phyloP scores from a whole-genome alignment of 2,797 vertebrate species.

The Megaceryle alcyon region DNA sequence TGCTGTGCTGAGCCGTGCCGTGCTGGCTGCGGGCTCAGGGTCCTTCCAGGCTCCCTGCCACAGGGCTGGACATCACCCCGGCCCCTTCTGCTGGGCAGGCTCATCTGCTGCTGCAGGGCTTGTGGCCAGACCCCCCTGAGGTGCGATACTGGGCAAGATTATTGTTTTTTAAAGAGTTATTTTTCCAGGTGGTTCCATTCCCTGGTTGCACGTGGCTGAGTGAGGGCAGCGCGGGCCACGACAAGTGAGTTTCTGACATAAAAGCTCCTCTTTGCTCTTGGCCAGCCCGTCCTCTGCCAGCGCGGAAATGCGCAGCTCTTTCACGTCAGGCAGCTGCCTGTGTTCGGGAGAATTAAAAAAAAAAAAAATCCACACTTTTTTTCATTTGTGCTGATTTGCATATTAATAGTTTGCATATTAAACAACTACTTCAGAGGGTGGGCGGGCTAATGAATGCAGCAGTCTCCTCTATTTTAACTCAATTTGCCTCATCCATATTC shows the following conservation, averaged over 20 bases:
- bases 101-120: background rate
- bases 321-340: slow-evolving; percentile 85
- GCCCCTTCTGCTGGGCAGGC: background rate
- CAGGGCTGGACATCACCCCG: background rate
- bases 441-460: slow-evolving; percentile 96
- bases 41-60: background rate
- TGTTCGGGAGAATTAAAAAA: slow-evolving; percentile 77
- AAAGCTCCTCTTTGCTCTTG: slow-evolving; percentile 47
- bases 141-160: fast-evolving
- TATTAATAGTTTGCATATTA: slow-evolving; percentile 99
- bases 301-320: background rate
- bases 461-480: slow-evolving; percentile 96
- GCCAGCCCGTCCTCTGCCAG: slow-evolving; percentile 36
- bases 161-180: background rate
- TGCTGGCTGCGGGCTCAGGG: too few species aligned
- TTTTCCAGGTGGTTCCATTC: background rate
- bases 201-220: background rate
- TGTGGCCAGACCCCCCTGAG: too few species aligned
- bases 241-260: slow-evolving; percentile 29
- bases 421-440: slow-evolving; percentile 95
- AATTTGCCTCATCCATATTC: slow-evolving; percentile 98
- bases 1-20: background rate
- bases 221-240: background rate
- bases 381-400: slow-evolving; percentile 94
- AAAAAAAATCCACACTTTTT: slow-evolving; percentile 68